A percentile compares a stretch with the other conserved stretches of the same genome.
phyloP scores from a whole-genome alignment of 2,797 vertebrate genomes.

The Ctenopoma multispine region DNA sequence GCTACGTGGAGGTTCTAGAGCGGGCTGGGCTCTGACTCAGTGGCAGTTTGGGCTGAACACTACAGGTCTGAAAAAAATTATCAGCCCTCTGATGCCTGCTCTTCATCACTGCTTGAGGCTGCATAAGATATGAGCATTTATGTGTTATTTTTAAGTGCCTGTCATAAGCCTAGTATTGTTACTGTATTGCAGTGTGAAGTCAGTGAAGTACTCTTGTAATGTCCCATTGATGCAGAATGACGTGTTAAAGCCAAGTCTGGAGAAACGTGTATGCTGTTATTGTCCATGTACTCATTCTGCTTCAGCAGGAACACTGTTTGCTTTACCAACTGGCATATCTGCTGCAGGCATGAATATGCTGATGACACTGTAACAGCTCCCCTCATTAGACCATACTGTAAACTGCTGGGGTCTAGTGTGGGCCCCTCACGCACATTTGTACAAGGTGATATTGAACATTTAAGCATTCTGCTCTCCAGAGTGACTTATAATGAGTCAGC shows the following conservation, averaged over 20 bases:
- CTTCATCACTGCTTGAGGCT: background rate
- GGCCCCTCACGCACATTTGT: constrained; percentile 24
- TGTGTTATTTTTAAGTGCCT: too few relatives aligned
- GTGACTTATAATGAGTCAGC: constrained; percentile 5
- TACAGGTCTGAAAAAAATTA: background rate
- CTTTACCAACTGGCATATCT: background rate
- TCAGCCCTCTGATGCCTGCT: too few relatives aligned
- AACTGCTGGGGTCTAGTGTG: background rate
- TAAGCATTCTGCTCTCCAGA: background rate
- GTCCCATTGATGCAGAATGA: background rate
- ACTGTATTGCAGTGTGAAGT: background rate
- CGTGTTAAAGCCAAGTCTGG: background rate
- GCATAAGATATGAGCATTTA: too few relatives aligned
- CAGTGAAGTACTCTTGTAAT: background rate
- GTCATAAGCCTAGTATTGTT: background rate
- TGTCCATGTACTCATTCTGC: constrained; percentile 4
- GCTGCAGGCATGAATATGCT: constrained; percentile 15
- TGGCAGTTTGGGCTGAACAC: background rate
- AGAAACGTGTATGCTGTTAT: background rate
- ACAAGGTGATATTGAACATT: constrained; percentile 19
- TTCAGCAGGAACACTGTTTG: background rate
- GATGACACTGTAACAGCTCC: constrained; percentile 17
- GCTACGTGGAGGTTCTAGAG: background rate
- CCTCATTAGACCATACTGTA: constrained; percentile 14
- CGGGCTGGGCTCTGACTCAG: too few relatives aligned